phyloP scores from a whole-genome alignment of 2,888 invertebrate genomes.

The Philereme transversata region DNA sequence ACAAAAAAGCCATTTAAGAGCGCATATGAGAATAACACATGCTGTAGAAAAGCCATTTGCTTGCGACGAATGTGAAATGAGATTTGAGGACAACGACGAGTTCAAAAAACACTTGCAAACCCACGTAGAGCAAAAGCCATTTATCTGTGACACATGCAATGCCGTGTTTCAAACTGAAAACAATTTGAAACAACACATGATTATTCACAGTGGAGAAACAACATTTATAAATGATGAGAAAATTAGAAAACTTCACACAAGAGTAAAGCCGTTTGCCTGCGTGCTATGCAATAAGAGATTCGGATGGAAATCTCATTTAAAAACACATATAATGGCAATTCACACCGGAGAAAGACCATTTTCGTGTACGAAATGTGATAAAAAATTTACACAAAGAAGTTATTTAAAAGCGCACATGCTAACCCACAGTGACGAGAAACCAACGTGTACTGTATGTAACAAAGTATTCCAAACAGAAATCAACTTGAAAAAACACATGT shows the following conservation, averaged over 20 bases:
- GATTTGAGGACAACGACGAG: constrained; percentile 15
- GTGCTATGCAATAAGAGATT: constrained; percentile 14
- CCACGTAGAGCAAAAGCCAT: constrained; percentile 3
- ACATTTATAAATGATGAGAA: background rate
- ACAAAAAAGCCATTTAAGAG: constrained; percentile 21
- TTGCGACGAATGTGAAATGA: constrained; percentile 15
- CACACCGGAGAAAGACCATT: constrained; percentile 16
- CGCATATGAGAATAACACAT: constrained; percentile 16
- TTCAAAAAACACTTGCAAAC: constrained; percentile 17
- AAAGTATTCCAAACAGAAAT: constrained; percentile 8
- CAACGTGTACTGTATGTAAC: background rate
- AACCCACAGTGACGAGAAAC: constrained; percentile 6
- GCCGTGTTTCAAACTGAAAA: constrained; percentile 8
- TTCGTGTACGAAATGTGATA: constrained; percentile 12
- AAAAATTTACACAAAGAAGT: constrained; percentile 15
- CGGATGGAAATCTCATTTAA: constrained; percentile 20
- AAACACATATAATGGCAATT: constrained; percentile 21
- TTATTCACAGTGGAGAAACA: constrained; percentile 7
- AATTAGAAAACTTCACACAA: no score
- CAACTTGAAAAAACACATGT: constrained; percentile 12
- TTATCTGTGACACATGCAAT: background rate
- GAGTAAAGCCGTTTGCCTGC: constrained; percentile 7
- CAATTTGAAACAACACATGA: constrained; percentile 13
- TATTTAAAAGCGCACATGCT: constrained; percentile 16
- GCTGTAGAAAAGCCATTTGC: constrained; percentile 24